Conservation (phyloP, 2,888 invertebrate genomes). For the Maniola hyperantus region DNA sequence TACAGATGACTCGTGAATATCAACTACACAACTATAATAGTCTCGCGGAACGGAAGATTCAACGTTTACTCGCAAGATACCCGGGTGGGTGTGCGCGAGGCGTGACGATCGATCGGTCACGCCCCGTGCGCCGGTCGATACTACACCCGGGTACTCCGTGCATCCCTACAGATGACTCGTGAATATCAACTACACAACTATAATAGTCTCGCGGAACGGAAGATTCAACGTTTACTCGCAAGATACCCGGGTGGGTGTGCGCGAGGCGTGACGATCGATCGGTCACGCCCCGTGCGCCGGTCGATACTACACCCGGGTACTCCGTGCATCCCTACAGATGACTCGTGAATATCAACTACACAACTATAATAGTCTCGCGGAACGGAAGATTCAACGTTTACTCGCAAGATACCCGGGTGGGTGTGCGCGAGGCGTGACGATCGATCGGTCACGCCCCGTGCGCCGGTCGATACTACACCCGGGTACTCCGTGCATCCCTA, state of each 20-base stretch:
- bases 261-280: conserved; percentile 56
- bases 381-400: not conserved
- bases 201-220: too few species aligned
- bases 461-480: conserved; percentile 34
- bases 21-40: too few species aligned
- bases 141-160: conserved; percentile 32
- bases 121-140: conserved; percentile 51
- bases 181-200: too few species aligned
- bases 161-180: not conserved
- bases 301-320: conserved; percentile 33
- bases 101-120: conserved; percentile 65
- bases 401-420: conserved; percentile 35
- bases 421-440: conserved; percentile 43
- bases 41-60: not conserved
- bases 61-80: conserved; percentile 23
- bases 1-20: not conserved
- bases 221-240: not conserved
- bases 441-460: conserved; percentile 70
- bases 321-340: conserved; percentile 14
- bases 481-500: conserved; percentile 26
- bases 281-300: conserved; percentile 61
- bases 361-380: too few species aligned
- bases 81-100: conserved; percentile 36
- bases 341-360: too few species aligned
- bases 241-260: conserved; percentile 35